Percentiles rank a stretch among this genome's conserved stretches.
Evolutionary conservation across 2,888 invertebrate species (phyloP).

Genomic region (Altica lythri): DNA sequence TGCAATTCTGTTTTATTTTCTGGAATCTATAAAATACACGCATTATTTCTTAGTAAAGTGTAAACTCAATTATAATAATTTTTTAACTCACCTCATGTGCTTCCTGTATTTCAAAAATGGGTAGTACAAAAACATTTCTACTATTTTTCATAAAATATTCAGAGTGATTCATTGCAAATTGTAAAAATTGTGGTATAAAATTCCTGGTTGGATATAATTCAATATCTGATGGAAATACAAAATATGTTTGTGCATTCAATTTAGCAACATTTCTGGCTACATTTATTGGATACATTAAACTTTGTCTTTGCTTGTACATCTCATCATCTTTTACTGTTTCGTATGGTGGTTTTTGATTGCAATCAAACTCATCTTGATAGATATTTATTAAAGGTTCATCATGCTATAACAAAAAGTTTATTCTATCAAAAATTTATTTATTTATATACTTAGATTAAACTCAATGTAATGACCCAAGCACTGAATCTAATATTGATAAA

Average conservation of each 20-base stretch:
- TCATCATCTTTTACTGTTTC: slow-evolving; percentile 65
- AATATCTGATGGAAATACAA: slow-evolving; percentile 49
- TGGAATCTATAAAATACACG: slow-evolving; percentile 44
- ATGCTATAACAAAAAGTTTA: slow-evolving; percentile 29
- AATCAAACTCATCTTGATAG: slow-evolving; percentile 64
- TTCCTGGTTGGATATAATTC: slow-evolving; percentile 48
- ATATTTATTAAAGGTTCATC: slow-evolving; percentile 32
- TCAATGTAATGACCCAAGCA: not conserved
- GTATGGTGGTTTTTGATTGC: slow-evolving; percentile 71
- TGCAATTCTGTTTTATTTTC: slow-evolving; percentile 43
- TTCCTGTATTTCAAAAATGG: slow-evolving; percentile 45
- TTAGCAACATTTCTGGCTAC: slow-evolving; percentile 49
- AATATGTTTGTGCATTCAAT: slow-evolving; percentile 46
- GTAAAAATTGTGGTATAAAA: slow-evolving; percentile 44
- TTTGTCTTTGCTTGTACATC: slow-evolving; percentile 43
- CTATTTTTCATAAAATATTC: slow-evolving; percentile 28
- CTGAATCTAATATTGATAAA: no score
- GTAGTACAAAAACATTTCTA: slow-evolving; percentile 46
- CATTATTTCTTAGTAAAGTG: not conserved
- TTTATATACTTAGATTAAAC: not conserved
- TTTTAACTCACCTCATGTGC: slow-evolving; percentile 23
- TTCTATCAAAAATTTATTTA: not conserved
- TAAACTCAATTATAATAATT: no score
- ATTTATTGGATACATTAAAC: slow-evolving; percentile 49
- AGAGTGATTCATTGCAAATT: slow-evolving; percentile 37